Evolutionary conservation across 2,797 vertebrate genomes (phyloP), one percentile per base, ranked within the genome.

Genomic region (Aselliscus stoliczkanus): DNA sequence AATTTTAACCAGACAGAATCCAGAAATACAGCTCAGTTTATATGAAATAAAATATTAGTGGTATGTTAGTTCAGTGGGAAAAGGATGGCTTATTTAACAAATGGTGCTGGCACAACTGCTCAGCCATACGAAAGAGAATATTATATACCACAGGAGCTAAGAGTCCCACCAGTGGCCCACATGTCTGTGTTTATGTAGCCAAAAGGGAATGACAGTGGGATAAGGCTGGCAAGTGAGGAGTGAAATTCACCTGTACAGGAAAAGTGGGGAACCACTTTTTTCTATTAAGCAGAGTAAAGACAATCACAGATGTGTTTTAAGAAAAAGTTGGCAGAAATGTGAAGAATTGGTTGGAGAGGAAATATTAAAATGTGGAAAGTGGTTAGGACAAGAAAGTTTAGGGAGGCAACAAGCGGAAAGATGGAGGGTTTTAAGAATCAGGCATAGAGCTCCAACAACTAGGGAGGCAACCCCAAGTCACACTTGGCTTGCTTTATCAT

Each of bases 111-210:
- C 1, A 23, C 37, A 3, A 25, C 54, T 50, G 72, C 39, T 47
- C 23, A 0, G 34, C 44, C 18, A 13, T 25, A 2, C 3, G 37
- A 47, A 25, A 13, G n/a, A 58, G n/a, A 62, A 7, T 3, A 5
- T 76, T 27, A 56, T 10, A 20, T 11, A 23, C 2, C 23, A 12
- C 0, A 7, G 44, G 23, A 62, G 18, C 44, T 13, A 20, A n/a
- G 8, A 12, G 15, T 44, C 54, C 79, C 20, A 44, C 15, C 20
- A 29, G 58, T 0, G 6, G 13, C 1, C 29, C 27, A 0, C 0
- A 0, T 12, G 5, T 52, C n/a, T 31, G 3, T 4, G 15, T 13
- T 18, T 9, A 1, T 31, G 6, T 25, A 44, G 23, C 20, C 29
- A 44, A 17, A 58, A 56, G 54, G 5, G 20, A 56, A 42, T 17